Percentiles rank a stretch among this genome's conserved stretches.
phyloP scores from a whole-genome alignment of 1,140 invertebrate species.

The Drosophila pectinifera region DNA sequence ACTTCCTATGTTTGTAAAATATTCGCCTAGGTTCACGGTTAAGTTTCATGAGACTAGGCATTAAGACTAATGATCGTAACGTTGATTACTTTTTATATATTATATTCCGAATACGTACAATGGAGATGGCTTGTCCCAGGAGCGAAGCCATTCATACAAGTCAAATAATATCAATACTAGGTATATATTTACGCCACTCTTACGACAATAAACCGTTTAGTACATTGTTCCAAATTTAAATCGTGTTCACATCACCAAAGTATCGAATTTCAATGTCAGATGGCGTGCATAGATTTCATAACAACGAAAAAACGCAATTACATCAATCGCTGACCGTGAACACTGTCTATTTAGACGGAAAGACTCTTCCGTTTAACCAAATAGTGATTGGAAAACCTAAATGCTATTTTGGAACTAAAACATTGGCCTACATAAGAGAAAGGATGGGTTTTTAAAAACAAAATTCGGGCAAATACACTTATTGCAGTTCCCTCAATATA shows the following conservation, averaged over 20 bases:
- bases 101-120: not conserved
- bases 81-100: not conserved
- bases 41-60: not conserved
- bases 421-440: not conserved
- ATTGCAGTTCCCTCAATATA: not conserved
- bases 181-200: not conserved
- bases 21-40: not conserved
- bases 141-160: not conserved
- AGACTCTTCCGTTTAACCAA: not conserved
- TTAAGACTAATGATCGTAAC: not conserved
- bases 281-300: conserved; percentile 64
- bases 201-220: conserved; percentile 30
- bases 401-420: not conserved
- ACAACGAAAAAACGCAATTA: conserved; percentile 54
- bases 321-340: conserved; percentile 76
- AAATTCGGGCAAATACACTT: not conserved
- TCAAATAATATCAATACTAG: conserved; percentile 9
- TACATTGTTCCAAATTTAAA: conserved; percentile 53
- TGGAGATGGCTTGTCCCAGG: not conserved
- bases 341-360: conserved; percentile 7
- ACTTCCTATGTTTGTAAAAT: not conserved
- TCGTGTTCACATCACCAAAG: conserved; percentile 40
- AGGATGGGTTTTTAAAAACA: not conserved
- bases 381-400: conserved; percentile 12
- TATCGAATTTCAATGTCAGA: conserved; percentile 69